A percentile compares a stretch with the other conserved stretches of the same genome.
These are phyloP conservation scores for Actinia equina DNA, from an alignment of 64 coral and sea anemone species.

Conservation along the genomic window DNA sequence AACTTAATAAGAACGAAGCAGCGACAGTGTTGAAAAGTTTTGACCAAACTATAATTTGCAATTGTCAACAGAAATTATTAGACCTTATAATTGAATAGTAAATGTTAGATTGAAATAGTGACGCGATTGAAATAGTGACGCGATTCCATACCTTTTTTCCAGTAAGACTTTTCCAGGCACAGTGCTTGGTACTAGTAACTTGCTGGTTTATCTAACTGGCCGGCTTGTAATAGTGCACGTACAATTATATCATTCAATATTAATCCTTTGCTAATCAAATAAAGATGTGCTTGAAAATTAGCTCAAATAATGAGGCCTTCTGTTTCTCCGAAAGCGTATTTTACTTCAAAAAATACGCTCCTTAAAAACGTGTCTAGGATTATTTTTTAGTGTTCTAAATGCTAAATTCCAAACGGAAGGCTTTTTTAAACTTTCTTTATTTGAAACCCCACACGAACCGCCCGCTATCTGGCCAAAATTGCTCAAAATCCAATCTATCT, in stretches of 20 bases:
- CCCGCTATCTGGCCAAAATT: neutral
- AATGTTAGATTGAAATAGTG: neutral
- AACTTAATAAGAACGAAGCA: neutral
- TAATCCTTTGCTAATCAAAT: neutral
- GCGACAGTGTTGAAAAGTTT: slow-evolving; percentile 8
- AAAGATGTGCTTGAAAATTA: neutral
- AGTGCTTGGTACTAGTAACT: neutral
- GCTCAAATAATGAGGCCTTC: neutral
- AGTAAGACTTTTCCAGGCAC: neutral
- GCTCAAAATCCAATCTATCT: neutral
- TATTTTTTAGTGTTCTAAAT: no score
- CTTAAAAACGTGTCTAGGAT: neutral
- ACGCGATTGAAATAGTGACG: neutral
- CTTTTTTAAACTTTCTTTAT: neutral
- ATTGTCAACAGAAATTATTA: neutral
- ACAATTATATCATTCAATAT: neutral
- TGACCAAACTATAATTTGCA: neutral
- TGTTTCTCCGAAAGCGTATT: neutral
- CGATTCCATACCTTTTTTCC: neutral
- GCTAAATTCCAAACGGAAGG: neutral
- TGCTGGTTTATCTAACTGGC: neutral
- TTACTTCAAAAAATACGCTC: neutral
- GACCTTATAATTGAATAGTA: neutral
- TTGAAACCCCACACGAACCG: neutral
- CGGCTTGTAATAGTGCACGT: neutral